Evolutionary conservation across 2,888 invertebrate genomes (phyloP), one percentile per base, ranked within the genome.

Genomic region (Tinea pellionella): DNA sequence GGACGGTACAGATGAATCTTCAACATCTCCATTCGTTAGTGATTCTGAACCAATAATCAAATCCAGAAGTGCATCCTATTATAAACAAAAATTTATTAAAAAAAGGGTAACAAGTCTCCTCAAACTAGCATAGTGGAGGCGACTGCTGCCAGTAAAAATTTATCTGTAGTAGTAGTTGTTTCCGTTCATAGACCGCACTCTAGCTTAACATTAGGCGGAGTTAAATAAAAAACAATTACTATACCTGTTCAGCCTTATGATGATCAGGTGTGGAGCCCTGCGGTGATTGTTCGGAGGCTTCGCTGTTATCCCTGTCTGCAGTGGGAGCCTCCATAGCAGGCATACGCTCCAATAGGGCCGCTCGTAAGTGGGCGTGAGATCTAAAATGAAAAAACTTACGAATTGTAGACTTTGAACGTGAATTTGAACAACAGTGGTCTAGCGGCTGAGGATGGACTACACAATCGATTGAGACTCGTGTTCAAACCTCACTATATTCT

Each of bases 301-400:
- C 66, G 63, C 74, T 73, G 65, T 78, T 77, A 67, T 80, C 84
- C 11, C 19, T 3, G 76, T 73, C 68, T 70, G 41, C 71, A 63
- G 62, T 68, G 65, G 74, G 80, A 69, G 75, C 84, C 78, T 77
- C 90, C 92, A 99, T 95, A 8, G 98, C 94, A 59, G 99, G 99
- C 99, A 99, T 99, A 72, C 97, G 92, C 81, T 99, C 99, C 68
- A 99, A 87, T 59, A 99, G 87, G 51, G 97, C 96, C 24, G 94
- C 91, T 67, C 96, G 90, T 66, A 96, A 79, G 77, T 94, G 92
- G 68, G 94, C 94, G 77, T 96, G 93, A 71, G 58, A 47, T 19
- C 61, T 61, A 13, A 29, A 9, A 51, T 51, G 13, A 41, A 41
- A n/a, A n/a, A n/a, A n/a, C n/a, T n/a, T n/a, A n/a, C n/a, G n/a